phyloP scores from a whole-genome alignment of 2,888 invertebrate genomes.

The Timandra comae region DNA sequence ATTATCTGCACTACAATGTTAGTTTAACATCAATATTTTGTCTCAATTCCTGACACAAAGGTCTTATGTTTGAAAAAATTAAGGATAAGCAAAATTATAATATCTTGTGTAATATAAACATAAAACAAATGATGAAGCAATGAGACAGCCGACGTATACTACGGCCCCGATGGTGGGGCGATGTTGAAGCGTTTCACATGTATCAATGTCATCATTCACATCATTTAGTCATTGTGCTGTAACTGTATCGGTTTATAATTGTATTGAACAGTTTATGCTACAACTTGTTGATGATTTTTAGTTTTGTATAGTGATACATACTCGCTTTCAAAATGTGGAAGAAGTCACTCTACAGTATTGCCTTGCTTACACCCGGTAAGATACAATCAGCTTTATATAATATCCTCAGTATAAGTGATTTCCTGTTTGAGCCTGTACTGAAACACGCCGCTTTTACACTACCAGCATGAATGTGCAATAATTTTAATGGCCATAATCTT shows the following conservation, averaged over 20 bases:
- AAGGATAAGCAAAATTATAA: constrained; percentile 19
- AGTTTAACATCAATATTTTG: constrained; percentile 21
- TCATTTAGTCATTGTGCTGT: constrained; percentile 70
- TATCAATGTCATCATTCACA: constrained; percentile 54
- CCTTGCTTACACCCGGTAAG: constrained; percentile 77
- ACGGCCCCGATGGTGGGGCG: constrained; percentile 22
- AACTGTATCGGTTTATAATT: constrained; percentile 57
- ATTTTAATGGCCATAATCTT: constrained; percentile 24
- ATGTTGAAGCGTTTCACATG: constrained; percentile 46
- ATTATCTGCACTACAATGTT: constrained; percentile 24
- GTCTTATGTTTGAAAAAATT: constrained; percentile 20
- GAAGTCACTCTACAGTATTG: constrained; percentile 76
- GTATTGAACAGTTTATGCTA: constrained; percentile 71
- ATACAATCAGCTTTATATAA: constrained; percentile 75
- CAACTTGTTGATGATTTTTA: constrained; percentile 71
- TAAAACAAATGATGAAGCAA: constrained; percentile 12
- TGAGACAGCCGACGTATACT: constrained; percentile 3
- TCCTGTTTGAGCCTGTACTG: constrained; percentile 63
- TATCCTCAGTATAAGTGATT: constrained; percentile 73
- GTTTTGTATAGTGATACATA: constrained; percentile 75
- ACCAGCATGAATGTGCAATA: constrained; percentile 37
- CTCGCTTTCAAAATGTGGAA: constrained; percentile 75
- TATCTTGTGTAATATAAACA: too few species aligned
- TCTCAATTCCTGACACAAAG: constrained; percentile 31
- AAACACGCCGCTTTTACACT: constrained; percentile 49